phyloP scores from a whole-genome alignment of 2,797 vertebrate species.

The Pterois miles region DNA sequence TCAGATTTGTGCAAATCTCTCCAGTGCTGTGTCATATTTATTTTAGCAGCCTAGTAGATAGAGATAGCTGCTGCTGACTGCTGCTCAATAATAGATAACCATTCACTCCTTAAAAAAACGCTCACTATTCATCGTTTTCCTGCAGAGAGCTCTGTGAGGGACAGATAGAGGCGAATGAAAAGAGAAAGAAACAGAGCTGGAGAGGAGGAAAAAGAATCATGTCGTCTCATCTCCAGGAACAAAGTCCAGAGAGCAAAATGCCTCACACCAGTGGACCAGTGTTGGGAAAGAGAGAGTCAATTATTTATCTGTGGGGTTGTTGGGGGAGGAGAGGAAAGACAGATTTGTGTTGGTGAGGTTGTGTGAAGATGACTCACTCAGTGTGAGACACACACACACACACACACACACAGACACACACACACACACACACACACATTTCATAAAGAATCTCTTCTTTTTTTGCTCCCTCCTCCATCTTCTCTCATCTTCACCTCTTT shows the following conservation, averaged over 20 bases:
- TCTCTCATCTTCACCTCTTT: conserved; percentile 42
- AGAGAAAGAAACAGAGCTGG: conserved; percentile 4
- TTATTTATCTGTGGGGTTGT: conserved; percentile 60
- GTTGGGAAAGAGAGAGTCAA: conserved; percentile 43
- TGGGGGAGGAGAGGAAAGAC: conserved; percentile 33
- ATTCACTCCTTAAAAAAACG: conserved; percentile 15
- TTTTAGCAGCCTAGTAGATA: conserved; percentile 66
- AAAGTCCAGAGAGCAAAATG: conserved; percentile 51
- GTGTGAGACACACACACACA: conserved; percentile 18
- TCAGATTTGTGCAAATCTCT: conserved; percentile 65
- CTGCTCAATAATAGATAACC: conserved; percentile 77
- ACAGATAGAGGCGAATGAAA: conserved; percentile 38
- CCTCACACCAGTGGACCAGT: conserved; percentile 44
- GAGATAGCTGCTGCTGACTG: conserved; percentile 69
- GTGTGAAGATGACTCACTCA: conserved; percentile 60
- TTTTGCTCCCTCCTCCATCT: neutral
- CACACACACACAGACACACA: conserved; percentile 2
- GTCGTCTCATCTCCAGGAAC: conserved; percentile 27
- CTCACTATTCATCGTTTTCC: conserved; percentile 47
- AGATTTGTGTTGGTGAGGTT: conserved; percentile 46
- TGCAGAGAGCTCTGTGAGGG: conserved; percentile 52
- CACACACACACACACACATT: conserved; percentile 2
- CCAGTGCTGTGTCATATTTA: conserved; percentile 70
- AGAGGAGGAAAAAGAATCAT: conserved; percentile 10
- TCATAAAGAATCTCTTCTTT: conserved; percentile 7